phyloP scores from a whole-genome alignment of 2,888 invertebrate species.

The Acleris cristana region DNA sequence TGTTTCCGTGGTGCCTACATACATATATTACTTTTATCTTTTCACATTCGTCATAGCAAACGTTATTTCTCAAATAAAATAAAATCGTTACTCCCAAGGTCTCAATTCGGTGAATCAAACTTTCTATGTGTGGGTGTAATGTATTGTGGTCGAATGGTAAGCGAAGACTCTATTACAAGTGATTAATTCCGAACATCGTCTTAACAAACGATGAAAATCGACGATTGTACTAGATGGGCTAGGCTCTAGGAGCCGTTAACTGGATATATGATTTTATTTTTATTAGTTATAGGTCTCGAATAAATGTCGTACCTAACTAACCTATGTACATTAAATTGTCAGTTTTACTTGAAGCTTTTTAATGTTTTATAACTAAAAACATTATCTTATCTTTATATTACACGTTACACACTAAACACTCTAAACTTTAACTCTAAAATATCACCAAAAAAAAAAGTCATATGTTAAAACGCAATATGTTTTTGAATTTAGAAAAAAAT shows the following conservation, averaged over 20 bases:
- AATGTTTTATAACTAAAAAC: too few relatives aligned
- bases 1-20: not conserved
- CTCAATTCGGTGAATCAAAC: conserved; percentile 37
- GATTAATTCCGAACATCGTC: conserved; percentile 47
- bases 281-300: not conserved
- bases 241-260: conserved; percentile 22
- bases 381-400: too few relatives aligned
- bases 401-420: too few relatives aligned
- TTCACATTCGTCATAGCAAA: conserved; percentile 16
- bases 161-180: conserved; percentile 49
- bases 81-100: conserved; percentile 29
- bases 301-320: too few relatives aligned
- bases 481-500: too few relatives aligned
- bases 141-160: conserved; percentile 39
- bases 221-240: conserved; percentile 30
- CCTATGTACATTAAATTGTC: too few relatives aligned
- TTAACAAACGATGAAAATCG: conserved; percentile 30
- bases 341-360: too few relatives aligned
- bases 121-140: conserved; percentile 42
- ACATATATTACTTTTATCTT: conserved; percentile 1
- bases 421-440: too few relatives aligned
- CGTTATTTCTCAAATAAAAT: conserved; percentile 28
- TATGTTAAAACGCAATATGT: too few relatives aligned
- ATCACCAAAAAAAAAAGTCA: too few relatives aligned
- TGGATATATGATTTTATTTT: not conserved